A percentile compares a stretch with the other conserved stretches of the same genome.
Evolutionary conservation across 1,140 invertebrate species (phyloP).

Genomic region (Nylanderia fulva): DNA sequence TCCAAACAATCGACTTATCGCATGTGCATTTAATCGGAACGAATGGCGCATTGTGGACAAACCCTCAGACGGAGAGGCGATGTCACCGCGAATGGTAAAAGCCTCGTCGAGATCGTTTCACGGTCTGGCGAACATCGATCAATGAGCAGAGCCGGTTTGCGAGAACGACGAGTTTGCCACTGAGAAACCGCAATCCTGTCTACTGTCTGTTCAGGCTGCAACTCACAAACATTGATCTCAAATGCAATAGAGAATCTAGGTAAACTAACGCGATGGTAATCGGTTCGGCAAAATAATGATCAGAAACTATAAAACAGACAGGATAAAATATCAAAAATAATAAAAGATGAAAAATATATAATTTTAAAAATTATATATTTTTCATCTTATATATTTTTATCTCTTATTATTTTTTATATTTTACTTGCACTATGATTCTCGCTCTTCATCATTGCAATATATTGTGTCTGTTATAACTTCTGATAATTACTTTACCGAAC

Average conservation of each 20-base stretch:
- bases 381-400: neutral
- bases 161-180: conserved; percentile 20
- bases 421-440: neutral
- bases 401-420: neutral
- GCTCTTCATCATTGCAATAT: neutral
- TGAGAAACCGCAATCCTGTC: conserved; percentile 35
- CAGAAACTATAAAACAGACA: neutral
- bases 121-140: conserved; percentile 54
- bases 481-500: neutral
- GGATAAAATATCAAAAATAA: neutral
- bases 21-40: conserved; percentile 58
- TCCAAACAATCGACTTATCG: conserved; percentile 30
- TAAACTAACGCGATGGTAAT: conserved; percentile 6
- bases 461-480: neutral
- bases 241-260: conserved; percentile 7
- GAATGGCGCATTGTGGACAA: conserved; percentile 51
- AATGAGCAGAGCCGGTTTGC: conserved; percentile 42
- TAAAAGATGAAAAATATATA: neutral
- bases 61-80: conserved; percentile 26
- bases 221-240: neutral
- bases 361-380: neutral
- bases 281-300: neutral
- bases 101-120: conserved; percentile 49
- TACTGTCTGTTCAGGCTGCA: conserved; percentile 3
- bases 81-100: conserved; percentile 53